A percentile compares a stretch with the other conserved stretches of the same genome.
These are phyloP conservation scores for Mallateleia sp. DNA, from an alignment of 2,888 invertebrate species.

Conservation along the genomic window DNA sequence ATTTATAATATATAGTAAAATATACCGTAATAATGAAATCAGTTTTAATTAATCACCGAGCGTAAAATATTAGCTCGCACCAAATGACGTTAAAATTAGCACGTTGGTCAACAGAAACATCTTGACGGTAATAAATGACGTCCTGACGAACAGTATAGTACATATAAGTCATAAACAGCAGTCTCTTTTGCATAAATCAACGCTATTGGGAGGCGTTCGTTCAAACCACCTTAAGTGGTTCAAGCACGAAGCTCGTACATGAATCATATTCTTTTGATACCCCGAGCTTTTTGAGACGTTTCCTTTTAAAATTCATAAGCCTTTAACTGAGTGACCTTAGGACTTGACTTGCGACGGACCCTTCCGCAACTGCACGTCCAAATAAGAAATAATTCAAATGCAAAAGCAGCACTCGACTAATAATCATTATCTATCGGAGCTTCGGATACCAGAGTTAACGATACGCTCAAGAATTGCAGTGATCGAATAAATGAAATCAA, in stretches of 20 bases:
- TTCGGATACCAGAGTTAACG: constrained; percentile 35
- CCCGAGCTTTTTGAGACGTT: too few relatives aligned
- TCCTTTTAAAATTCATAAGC: too few relatives aligned
- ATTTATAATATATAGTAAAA: too few relatives aligned
- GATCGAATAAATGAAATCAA: constrained; percentile 58
- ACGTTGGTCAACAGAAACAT: constrained; percentile 38
- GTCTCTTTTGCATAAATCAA: constrained; percentile 4
- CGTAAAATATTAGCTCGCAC: constrained; percentile 9
- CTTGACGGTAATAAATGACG: constrained; percentile 29
- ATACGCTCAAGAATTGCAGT: neutral
- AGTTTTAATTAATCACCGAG: constrained; percentile 6
- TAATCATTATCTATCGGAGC: constrained; percentile 3
- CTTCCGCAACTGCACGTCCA: neutral
- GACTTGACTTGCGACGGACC: constrained; percentile 21
- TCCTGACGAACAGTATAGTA: constrained; percentile 6
- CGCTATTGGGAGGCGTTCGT: neutral
- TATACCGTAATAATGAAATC: neutral
- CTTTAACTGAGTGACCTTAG: constrained; percentile 10
- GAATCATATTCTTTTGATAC: constrained; percentile 2
- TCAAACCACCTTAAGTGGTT: neutral
- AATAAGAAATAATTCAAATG: constrained; percentile 30
- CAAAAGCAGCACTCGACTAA: neutral
- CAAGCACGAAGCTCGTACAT: neutral
- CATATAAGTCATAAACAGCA: constrained; percentile 12
- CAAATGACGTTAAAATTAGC: constrained; percentile 37